A percentile compares a stretch with the other conserved stretches of the same genome.
Evolutionary conservation across 2,113 vertebrate genomes (phyloP).

Genomic region (Myiozetetes cayanensis): DNA sequence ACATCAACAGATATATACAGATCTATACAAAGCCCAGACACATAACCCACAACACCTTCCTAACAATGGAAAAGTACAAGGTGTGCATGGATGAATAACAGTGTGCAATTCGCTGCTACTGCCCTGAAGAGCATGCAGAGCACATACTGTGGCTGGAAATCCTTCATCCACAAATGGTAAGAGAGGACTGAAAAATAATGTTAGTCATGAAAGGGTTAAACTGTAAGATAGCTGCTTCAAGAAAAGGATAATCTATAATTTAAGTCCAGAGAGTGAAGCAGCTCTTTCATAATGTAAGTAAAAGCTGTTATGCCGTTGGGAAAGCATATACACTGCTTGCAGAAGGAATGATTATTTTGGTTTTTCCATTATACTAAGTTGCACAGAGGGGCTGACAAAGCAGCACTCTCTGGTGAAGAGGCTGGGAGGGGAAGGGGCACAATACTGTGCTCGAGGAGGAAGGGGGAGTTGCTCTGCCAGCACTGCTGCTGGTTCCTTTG

Average conservation of each 20-base stretch:
- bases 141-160: neutral
- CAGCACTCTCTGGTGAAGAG: neutral
- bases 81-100: neutral
- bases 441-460: neutral
- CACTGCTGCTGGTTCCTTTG: neutral
- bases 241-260: conserved; percentile 47
- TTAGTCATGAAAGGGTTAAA: neutral
- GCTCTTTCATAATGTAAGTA: conserved; percentile 21
- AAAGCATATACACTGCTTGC: neutral
- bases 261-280: conserved; percentile 14
- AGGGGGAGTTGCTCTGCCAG: neutral
- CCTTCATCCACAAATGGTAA: neutral
- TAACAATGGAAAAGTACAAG: neutral
- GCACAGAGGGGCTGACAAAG: neutral
- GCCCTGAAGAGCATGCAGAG: fast-evolving
- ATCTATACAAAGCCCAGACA: neutral
- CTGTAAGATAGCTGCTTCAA: neutral
- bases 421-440: neutral
- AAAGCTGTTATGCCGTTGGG: neutral
- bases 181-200: neutral
- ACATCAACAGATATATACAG: neutral
- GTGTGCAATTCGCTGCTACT: neutral
- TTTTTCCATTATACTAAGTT: neutral
- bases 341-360: neutral
- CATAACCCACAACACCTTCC: neutral